Conservation (phyloP, 2,888 invertebrate species). For the Aelia acuminata region DNA sequence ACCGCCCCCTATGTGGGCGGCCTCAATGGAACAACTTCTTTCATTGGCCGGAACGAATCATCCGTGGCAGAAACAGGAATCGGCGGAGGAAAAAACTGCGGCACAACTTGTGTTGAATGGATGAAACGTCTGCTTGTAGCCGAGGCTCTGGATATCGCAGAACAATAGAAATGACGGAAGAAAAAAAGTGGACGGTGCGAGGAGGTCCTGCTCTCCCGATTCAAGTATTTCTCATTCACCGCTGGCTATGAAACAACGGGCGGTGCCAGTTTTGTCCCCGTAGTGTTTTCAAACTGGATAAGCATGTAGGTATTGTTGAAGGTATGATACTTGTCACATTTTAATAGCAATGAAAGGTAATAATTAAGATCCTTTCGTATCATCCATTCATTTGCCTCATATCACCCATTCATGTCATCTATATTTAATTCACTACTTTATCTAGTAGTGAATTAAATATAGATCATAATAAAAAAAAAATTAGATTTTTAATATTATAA, state of each 20-base stretch:
- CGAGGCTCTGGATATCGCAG: constrained; percentile 27
- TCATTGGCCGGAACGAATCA: constrained; percentile 52
- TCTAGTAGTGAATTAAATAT: too few species aligned
- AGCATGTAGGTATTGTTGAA: too few species aligned
- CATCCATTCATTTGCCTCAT: too few species aligned
- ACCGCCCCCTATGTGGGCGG: constrained; percentile 56
- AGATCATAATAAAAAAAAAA: too few species aligned
- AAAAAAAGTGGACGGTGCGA: constrained; percentile 14
- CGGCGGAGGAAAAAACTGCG: constrained; percentile 21
- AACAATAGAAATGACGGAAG: not conserved
- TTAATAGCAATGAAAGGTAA: too few species aligned
- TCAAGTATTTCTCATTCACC: constrained; percentile 29
- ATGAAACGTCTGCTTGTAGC: constrained; percentile 4
- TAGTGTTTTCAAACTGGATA: not conserved
- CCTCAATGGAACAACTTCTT: constrained; percentile 55
- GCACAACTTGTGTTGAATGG: constrained; percentile 47
- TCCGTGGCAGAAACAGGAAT: constrained; percentile 24
- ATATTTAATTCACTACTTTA: too few species aligned
- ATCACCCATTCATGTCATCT: too few species aligned
- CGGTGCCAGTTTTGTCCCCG: not conserved
- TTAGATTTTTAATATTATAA: too few species aligned
- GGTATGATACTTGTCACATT: too few species aligned
- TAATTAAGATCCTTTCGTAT: too few species aligned
- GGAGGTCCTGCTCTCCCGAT: not conserved
- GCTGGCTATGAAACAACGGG: not conserved